Evolutionary conservation across 2,888 invertebrate species (phyloP).

Genomic region (Ptilodon capucinus): DNA sequence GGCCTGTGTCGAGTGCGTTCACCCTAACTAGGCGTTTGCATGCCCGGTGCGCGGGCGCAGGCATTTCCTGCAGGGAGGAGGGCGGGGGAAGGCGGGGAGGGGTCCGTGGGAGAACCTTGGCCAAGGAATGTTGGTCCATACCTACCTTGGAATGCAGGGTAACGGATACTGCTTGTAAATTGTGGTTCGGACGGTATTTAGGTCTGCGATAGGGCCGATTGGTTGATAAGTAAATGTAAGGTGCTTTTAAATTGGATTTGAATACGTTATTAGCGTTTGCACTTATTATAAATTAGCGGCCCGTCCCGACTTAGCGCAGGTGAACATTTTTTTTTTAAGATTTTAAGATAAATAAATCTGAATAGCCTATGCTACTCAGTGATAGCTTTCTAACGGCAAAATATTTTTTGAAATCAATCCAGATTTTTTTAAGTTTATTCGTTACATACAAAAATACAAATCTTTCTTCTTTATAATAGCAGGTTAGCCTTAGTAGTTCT

Average conservation of each 20-base stretch:
- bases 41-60: slow-evolving; percentile 63
- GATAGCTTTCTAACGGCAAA: no score
- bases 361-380: no score
- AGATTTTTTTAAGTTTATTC: no score
- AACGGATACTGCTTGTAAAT: slow-evolving; percentile 35
- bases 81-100: slow-evolving; percentile 27
- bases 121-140: slow-evolving; percentile 57
- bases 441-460: no score
- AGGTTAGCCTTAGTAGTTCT: no score
- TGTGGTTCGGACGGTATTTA: not conserved
- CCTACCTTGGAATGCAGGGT: slow-evolving; percentile 44
- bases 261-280: not conserved
- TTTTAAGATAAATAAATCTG: no score
- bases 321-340: no score
- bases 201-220: not conserved
- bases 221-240: not conserved
- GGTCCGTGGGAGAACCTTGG: slow-evolving; percentile 54
- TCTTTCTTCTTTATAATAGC: no score
- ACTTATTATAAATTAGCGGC: no score
- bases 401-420: no score
- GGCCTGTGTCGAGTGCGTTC: slow-evolving; percentile 48
- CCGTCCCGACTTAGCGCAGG: no score
- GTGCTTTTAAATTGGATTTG: not conserved
- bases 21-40: slow-evolving; percentile 62
- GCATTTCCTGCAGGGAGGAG: slow-evolving; percentile 55